Base-by-base conservation (phyloP, 2,797 vertebrate species). In the Siniperca obscura region DNA sequence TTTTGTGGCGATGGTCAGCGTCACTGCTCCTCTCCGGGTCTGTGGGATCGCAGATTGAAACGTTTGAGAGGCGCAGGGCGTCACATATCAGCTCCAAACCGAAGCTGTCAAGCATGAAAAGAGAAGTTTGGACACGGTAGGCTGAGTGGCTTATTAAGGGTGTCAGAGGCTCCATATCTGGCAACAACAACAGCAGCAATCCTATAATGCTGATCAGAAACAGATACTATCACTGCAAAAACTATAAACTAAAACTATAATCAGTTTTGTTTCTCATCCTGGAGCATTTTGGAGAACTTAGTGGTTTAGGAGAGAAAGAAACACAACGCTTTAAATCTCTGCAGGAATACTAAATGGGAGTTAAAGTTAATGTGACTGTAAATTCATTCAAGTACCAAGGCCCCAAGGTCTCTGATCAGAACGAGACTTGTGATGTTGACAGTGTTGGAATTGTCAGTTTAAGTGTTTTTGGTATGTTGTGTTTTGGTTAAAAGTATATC, bases 101-200 rank as follows among this genome's bases (percentile, higher is more conserved):
- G 62, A 76, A 91, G 78, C 89, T 91, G 90, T 91, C 85, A 89
- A 53, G 84, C 88, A 82, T 90, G 84, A 87, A 89, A 80, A 62
- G 84, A 84, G 74, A 57, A 50, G 87, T 87, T 89, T 92, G 81
- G 90, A 89, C 87, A 90, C 76, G 90, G 86, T 84, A 1, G 81
- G 83, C 73, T 87, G 80, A 82, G 76, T 76, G 84, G 84, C 78
- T 92, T 74, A 83, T 90, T 90, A 84, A 61, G 79, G 78, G 70
- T 81, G 78, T 85, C 80, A 85, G 65, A 74, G 67, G 82, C 85
- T 86, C 71, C 78, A 81, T 73, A 86, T 85, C 62, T 82, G 86
- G 59, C 74, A 82, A 76, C 78, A 77, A 68, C 64, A 74, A 48
- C 82, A 78, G 52, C 71, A 65, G 46, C 79, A 79, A 89, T 89